A percentile compares a stretch with the other conserved stretches of the same genome.
These are phyloP conservation scores for Ylistrum balloti DNA, from an alignment of 1,140 invertebrate species.

Conservation along the genomic window DNA sequence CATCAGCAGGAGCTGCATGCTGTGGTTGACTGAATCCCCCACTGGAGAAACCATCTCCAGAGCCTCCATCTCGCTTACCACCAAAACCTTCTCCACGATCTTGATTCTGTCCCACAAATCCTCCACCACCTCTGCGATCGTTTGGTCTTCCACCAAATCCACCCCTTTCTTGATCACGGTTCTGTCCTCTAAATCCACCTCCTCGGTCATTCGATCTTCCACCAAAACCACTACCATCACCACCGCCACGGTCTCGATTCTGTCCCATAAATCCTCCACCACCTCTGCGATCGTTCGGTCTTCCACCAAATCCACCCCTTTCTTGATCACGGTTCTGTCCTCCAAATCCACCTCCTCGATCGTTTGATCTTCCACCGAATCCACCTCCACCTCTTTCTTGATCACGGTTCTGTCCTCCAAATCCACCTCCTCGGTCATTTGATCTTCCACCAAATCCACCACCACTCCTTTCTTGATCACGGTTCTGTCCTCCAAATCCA, in stretches of 20 bases:
- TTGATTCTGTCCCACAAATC: slow-evolving; percentile 54
- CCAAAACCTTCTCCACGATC: slow-evolving; percentile 58
- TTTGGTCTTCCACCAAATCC: slow-evolving; percentile 46
- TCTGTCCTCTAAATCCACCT: slow-evolving; percentile 58
- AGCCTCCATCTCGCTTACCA: not conserved
- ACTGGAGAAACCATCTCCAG: not conserved
- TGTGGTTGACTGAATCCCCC: slow-evolving; percentile 31
- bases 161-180: not conserved
- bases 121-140: slow-evolving; percentile 45
- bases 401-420: slow-evolving; percentile 43
- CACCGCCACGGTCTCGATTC: not conserved
- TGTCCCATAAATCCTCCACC: not conserved
- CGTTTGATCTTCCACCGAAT: slow-evolving; percentile 42
- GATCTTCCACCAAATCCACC: slow-evolving; percentile 51
- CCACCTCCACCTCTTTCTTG: slow-evolving; percentile 38
- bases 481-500: slow-evolving; percentile 36
- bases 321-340: not conserved
- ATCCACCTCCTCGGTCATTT: slow-evolving; percentile 43
- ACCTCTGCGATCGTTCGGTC: not conserved
- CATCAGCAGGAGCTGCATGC: slow-evolving; percentile 43
- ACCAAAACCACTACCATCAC: slow-evolving; percentile 51
- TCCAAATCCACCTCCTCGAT: slow-evolving; percentile 47
- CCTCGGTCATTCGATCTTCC: slow-evolving; percentile 31
- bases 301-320: slow-evolving; percentile 52
- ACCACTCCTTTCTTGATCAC: slow-evolving; percentile 41